Base-by-base conservation (phyloP, 2,113 vertebrate species). In the Aythya baeri region DNA sequence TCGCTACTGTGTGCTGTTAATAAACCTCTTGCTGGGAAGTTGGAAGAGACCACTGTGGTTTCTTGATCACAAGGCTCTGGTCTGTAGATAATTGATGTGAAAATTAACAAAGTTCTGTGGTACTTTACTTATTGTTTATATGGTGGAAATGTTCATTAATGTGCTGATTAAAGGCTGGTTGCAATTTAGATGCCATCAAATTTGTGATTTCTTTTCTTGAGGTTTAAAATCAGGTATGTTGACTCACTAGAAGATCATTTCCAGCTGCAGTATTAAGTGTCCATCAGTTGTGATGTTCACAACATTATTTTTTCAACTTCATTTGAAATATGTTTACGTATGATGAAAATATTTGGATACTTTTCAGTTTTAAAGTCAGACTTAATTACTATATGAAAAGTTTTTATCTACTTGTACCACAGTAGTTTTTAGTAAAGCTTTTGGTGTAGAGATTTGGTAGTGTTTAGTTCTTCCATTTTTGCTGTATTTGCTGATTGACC, bases 51-150 rank as follows among this genome's bases (percentile, higher is more conserved):
- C 41, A 44, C 11, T 91, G 72, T 93, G 89, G 52, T 80, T 97
- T 92, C 54, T 44, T 86, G 43, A 70, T 83, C 13, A 34, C 10
- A 82, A 76, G 52, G 38, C 62, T 95, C 93, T 66, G 36, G 41
- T 91, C 86, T 85, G 38, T 75, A 77, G 70, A 38, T 76, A 83
- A 90, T 68, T 94, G 55, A 88, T 94, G 83, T 62, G 72, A 86
- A 93, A 93, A 94, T 72, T 38, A 82, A 18, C 21, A 55, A 66
- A 67, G 62, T 86, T 84, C 57, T 81, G 10, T 72, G 63, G 32
- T 83, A 34, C 10, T 89, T 61, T 59, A 38, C 44, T 89, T 61
- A 26, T 7, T 74, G n/a, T 86, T 91, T 90, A 44, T 83, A 25
- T 4, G 2, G 27, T 87, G 29, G 49, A 94, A 94, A 13, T 74